Conservation (phyloP, 2,797 vertebrate genomes). For the Intellagama lesueurii region DNA sequence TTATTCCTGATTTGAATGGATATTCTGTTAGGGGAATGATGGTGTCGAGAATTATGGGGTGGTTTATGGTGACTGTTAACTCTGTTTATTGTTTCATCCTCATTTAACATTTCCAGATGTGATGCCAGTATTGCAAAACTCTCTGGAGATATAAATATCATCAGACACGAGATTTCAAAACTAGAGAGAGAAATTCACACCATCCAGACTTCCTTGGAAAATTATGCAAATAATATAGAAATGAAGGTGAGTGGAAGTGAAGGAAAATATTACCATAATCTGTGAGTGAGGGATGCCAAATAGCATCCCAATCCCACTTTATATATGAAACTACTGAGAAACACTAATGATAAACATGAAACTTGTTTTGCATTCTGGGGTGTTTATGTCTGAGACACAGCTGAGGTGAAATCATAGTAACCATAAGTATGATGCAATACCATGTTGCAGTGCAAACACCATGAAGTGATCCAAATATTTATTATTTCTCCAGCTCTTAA, state of each 20-base stretch:
- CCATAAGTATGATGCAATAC: neutral
- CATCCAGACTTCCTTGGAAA: constrained; percentile 74
- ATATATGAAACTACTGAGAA: neutral
- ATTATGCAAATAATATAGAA: constrained; percentile 77
- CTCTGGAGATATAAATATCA: constrained; percentile 76
- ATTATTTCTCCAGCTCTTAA: neutral
- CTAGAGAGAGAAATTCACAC: constrained; percentile 79
- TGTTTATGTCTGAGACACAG: neutral
- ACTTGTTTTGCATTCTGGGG: neutral
- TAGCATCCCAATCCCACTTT: neutral
- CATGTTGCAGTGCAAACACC: neutral
- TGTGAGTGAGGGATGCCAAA: neutral
- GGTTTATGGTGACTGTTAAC: neutral
- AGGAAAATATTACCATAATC: neutral
- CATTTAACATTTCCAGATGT: constrained; percentile 75
- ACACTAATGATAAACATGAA: neutral
- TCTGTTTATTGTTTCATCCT: constrained; percentile 3
- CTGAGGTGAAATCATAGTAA: neutral
- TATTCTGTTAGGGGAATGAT: neutral
- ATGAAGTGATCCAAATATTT: neutral
- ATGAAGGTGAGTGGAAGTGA: constrained; percentile 80
- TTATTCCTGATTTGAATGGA: constrained; percentile 1
- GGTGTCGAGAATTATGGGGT: neutral
- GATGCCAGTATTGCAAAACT: constrained; percentile 85
- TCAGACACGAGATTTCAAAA: constrained; percentile 71